A percentile compares a stretch with the other conserved stretches of the same genome.
phyloP scores from a whole-genome alignment of 2,797 vertebrate genomes.

The Macrochelys suwanniensis region DNA sequence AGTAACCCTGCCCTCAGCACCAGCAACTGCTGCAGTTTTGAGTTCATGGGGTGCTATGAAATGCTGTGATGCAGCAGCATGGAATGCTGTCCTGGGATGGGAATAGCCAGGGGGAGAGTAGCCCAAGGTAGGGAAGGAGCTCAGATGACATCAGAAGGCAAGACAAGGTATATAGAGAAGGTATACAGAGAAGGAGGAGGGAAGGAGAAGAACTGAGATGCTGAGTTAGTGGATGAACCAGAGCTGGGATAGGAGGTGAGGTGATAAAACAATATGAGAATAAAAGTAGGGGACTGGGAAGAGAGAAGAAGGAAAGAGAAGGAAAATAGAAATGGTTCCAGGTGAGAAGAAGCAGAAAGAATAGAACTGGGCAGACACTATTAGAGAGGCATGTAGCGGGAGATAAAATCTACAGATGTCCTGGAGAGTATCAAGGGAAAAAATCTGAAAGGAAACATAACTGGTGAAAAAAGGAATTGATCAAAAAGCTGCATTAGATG shows the following conservation, averaged over 20 bases:
- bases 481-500: not conserved
- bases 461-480: not conserved
- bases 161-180: not conserved
- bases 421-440: not conserved
- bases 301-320: not conserved
- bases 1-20: not conserved
- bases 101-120: not conserved
- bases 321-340: not conserved
- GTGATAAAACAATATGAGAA: not conserved
- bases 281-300: not conserved
- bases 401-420: not conserved
- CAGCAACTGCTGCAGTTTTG: not conserved
- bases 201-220: not conserved
- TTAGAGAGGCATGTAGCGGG: not conserved
- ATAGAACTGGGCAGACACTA: not conserved
- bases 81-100: no score
- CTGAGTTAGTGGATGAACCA: not conserved
- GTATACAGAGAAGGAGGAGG: no score
- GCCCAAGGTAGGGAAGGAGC: not conserved
- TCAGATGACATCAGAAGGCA: not conserved
- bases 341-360: not conserved
- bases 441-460: not conserved
- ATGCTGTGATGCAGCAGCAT: not conserved
- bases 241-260: not conserved
- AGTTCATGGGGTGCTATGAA: not conserved